Evolutionary conservation across 2,113 vertebrate genomes (phyloP).

Genomic region (Engystomops pustulosus): DNA sequence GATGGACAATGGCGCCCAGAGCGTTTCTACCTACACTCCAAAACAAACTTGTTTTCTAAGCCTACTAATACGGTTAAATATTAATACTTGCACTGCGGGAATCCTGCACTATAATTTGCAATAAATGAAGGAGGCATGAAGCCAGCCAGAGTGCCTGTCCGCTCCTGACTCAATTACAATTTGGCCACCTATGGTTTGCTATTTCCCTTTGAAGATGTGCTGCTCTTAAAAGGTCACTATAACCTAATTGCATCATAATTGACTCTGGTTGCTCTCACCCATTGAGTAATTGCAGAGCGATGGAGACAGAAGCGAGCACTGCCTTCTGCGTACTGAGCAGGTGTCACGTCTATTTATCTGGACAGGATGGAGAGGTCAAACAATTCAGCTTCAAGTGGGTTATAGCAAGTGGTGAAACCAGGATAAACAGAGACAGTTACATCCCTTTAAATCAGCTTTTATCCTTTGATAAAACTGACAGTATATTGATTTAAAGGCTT

Average conservation of each 20-base stretch:
- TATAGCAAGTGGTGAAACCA: not conserved
- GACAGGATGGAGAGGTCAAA: slow-evolving; percentile 25
- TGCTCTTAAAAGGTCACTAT: slow-evolving; percentile 55
- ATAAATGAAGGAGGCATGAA: slow-evolving; percentile 14
- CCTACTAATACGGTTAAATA: slow-evolving; percentile 52
- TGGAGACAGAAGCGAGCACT: not conserved
- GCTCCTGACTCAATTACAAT: slow-evolving; percentile 40
- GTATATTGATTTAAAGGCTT: slow-evolving; percentile 18
- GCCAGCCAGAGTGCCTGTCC: not conserved
- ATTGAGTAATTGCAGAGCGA: slow-evolving; percentile 50
- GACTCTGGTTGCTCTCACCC: slow-evolving; percentile 35
- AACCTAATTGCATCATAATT: slow-evolving; percentile 57
- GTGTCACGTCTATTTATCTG: slow-evolving; percentile 31
- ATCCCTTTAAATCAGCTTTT: no score
- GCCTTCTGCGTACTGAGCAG: slow-evolving; percentile 35
- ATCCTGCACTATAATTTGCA: slow-evolving; percentile 23
- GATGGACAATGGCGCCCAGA: not conserved
- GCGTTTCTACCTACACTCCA: slow-evolving; percentile 7
- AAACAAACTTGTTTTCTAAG: slow-evolving; percentile 31
- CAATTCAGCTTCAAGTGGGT: slow-evolving; percentile 38
- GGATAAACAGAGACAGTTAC: slow-evolving; percentile 25
- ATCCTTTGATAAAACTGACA: not conserved
- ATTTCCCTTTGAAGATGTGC: slow-evolving; percentile 53
- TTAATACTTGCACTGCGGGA: slow-evolving; percentile 50
- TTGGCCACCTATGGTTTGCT: slow-evolving; percentile 52